Evolutionary conservation across 1,140 invertebrate genomes (phyloP).

Genomic region (Drosophila truncata): DNA sequence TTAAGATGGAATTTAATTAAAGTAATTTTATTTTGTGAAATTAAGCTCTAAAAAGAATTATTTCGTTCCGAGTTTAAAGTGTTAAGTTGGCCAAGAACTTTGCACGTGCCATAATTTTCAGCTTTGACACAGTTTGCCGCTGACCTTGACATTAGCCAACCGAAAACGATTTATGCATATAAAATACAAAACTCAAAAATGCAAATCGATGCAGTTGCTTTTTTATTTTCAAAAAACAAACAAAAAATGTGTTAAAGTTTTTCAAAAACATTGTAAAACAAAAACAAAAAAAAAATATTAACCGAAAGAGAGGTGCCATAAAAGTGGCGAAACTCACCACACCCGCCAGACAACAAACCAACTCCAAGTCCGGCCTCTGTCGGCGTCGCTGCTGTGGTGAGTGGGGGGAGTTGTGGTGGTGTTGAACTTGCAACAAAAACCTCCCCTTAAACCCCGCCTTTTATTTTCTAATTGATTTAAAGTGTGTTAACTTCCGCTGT

Average conservation of each 20-base stretch:
- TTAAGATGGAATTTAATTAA: neutral
- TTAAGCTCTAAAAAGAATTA: neutral
- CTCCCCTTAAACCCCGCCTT: constrained; percentile 81
- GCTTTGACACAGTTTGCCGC: constrained; percentile 12
- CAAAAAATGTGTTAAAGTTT: neutral
- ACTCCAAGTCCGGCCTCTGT: constrained; percentile 12
- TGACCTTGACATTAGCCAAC: constrained; percentile 13
- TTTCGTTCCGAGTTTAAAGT: neutral
- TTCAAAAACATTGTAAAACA: constrained; percentile 28
- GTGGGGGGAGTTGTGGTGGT: constrained; percentile 19
- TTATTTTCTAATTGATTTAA: constrained; percentile 85
- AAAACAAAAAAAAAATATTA: constrained; percentile 9
- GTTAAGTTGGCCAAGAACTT: neutral
- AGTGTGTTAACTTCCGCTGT: constrained; percentile 84
- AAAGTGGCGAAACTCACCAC: constrained; percentile 68
- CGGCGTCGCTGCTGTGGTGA: constrained; percentile 33
- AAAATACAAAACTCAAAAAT: constrained; percentile 6
- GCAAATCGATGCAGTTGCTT: constrained; percentile 3
- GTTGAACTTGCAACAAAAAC: constrained; percentile 22
- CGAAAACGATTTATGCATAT: constrained; percentile 5
- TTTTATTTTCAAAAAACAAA: neutral
- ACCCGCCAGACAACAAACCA: constrained; percentile 28
- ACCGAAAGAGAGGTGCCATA: constrained; percentile 56
- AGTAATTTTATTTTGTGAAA: neutral
- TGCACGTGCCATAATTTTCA: constrained; percentile 9